Conservation (phyloP, 2,797 vertebrate genomes). For the Momotus momota region DNA sequence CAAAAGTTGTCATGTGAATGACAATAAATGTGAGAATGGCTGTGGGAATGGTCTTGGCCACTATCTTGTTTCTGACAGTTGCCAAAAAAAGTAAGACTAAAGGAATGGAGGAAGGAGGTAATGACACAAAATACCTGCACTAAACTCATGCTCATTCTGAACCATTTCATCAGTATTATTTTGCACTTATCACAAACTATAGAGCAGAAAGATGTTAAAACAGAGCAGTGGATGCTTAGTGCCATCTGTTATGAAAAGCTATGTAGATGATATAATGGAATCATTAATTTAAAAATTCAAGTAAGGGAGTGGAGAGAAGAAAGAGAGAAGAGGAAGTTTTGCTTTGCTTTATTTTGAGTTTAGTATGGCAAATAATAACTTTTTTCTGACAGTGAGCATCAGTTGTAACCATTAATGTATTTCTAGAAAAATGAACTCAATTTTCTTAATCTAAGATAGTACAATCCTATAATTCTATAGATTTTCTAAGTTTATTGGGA, state of each 20-base stretch:
- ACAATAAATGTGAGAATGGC: neutral
- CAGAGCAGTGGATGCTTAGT: neutral
- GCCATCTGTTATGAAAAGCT: neutral
- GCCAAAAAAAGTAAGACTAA: neutral
- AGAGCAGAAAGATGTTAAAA: too few relatives aligned
- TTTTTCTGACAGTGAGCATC: neutral
- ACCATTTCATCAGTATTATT: neutral
- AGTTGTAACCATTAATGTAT: neutral
- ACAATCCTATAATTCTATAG: neutral
- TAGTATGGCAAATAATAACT: neutral
- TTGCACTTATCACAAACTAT: neutral
- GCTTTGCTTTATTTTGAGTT: neutral
- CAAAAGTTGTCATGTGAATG: neutral
- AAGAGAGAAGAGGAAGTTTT: neutral
- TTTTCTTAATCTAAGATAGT: neutral
- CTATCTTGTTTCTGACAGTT: neutral
- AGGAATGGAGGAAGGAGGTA: neutral
- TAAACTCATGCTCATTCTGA: accelerated
- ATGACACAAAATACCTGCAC: neutral
- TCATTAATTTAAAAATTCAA: neutral
- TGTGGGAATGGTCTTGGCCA: neutral
- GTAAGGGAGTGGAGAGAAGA: too few relatives aligned
- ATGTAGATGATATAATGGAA: neutral
- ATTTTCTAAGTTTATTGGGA: neutral
- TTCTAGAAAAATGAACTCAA: neutral